Evolutionary conservation across 2,888 invertebrate genomes (phyloP).

Genomic region (Amblyjoppa fuscipennis): DNA sequence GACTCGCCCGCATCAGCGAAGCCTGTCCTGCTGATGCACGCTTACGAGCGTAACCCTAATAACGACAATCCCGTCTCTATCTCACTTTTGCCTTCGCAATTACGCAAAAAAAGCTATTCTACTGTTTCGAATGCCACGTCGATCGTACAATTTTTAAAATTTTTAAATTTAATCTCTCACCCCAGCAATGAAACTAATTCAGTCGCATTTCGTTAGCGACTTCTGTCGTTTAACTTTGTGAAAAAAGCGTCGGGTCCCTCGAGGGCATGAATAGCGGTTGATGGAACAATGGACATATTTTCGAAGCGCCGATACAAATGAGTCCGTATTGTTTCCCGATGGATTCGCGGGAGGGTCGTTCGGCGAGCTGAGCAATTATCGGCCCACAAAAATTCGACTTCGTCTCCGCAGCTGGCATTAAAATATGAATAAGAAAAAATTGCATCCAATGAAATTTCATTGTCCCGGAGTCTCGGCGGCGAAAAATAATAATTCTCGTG

Average conservation of each 20-base stretch:
- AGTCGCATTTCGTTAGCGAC: background rate
- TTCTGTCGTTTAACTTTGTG: background rate
- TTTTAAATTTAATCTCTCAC: background rate
- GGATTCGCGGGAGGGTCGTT: too few relatives aligned
- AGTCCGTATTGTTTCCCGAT: too few relatives aligned
- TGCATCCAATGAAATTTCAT: too few relatives aligned
- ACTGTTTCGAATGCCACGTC: background rate
- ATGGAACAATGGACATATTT: constrained; percentile 1
- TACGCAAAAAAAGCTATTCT: background rate
- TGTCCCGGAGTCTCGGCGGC: too few relatives aligned
- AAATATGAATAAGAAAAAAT: too few relatives aligned
- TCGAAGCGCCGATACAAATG: background rate
- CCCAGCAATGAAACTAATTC: background rate
- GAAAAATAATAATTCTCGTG: too few relatives aligned
- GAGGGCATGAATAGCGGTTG: background rate
- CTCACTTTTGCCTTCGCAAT: background rate
- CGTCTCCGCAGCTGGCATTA: too few relatives aligned
- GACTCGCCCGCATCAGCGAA: constrained; percentile 40
- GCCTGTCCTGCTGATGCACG: background rate
- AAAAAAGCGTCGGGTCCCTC: background rate
- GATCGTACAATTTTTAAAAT: background rate
- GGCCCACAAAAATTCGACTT: too few relatives aligned
- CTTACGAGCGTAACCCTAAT: background rate
- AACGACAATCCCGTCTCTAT: background rate
- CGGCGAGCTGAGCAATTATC: background rate